Percentiles rank a stretch among this genome's conserved stretches.
Evolutionary conservation across 2,113 vertebrate species (phyloP).

Genomic region (Meriones unguiculatus): DNA sequence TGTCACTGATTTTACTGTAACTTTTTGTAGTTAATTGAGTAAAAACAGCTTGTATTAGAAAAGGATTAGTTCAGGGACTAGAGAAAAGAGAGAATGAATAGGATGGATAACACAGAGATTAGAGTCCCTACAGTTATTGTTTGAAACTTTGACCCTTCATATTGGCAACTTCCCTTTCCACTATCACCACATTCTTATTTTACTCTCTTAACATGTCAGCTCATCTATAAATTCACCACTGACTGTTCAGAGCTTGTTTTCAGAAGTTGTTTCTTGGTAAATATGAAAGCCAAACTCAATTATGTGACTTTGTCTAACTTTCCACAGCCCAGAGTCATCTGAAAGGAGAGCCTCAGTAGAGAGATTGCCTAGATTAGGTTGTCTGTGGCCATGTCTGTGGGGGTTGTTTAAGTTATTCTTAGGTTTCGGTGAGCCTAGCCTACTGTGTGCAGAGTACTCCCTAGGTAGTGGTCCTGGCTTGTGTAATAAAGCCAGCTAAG

Average conservation of each 20-base stretch:
- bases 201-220: neutral
- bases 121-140: neutral
- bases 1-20: neutral
- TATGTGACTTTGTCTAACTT: neutral
- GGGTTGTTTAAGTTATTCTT: neutral
- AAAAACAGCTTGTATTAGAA: neutral
- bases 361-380: no score
- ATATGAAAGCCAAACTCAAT: neutral
- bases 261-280: neutral
- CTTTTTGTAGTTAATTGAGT: neutral
- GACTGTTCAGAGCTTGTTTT: neutral
- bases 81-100: slow-evolving; percentile 12
- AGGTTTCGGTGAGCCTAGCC: no score
- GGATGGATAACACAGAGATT: neutral
- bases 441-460: neutral
- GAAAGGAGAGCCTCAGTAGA: neutral
- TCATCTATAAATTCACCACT: neutral
- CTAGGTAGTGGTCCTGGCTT: neutral
- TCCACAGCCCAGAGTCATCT: no score
- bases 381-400: no score
- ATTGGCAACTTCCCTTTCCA: neutral
- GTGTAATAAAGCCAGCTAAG: neutral
- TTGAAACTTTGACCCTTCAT: neutral
- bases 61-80: neutral
- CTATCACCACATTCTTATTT: neutral